Conservation (phyloP, 1,140 invertebrate species). For the Lepidurus apus region DNA sequence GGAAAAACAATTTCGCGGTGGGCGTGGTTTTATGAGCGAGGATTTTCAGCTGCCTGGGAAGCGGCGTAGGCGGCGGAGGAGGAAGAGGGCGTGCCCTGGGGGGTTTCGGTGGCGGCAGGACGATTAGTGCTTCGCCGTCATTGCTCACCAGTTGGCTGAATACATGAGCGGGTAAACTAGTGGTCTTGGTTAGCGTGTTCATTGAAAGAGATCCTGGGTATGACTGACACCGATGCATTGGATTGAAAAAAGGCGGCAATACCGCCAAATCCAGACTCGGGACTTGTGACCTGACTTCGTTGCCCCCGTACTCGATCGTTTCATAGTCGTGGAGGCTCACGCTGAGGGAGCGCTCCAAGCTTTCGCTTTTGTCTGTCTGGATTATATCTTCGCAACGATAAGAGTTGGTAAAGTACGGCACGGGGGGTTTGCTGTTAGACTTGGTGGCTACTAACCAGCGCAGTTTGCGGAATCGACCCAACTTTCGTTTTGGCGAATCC, state of each 20-base stretch:
- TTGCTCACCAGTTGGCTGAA: not conserved
- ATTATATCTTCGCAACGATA: constrained; percentile 6
- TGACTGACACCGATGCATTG: not conserved
- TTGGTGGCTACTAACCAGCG: not conserved
- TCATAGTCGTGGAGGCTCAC: not conserved
- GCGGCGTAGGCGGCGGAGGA: not conserved
- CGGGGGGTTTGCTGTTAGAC: not conserved
- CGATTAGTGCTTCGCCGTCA: not conserved
- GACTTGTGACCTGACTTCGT: not conserved
- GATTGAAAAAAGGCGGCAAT: not conserved
- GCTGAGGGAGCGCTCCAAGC: not conserved
- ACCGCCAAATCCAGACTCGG: not conserved
- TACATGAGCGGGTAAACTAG: not conserved
- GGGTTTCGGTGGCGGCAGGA: constrained; percentile 26
- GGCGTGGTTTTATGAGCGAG: not conserved
- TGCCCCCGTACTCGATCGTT: not conserved
- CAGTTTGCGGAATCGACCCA: not conserved
- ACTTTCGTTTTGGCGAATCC: not conserved
- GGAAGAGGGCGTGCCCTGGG: constrained; percentile 1
- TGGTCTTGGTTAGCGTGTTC: not conserved
- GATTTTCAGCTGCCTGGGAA: not conserved
- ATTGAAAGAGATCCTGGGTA: not conserved
- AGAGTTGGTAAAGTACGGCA: not conserved
- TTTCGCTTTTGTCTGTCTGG: not conserved
- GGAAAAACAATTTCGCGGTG: constrained; percentile 3